Conservation (phyloP, 2,113 vertebrate genomes). For the Euleptes europaea region DNA sequence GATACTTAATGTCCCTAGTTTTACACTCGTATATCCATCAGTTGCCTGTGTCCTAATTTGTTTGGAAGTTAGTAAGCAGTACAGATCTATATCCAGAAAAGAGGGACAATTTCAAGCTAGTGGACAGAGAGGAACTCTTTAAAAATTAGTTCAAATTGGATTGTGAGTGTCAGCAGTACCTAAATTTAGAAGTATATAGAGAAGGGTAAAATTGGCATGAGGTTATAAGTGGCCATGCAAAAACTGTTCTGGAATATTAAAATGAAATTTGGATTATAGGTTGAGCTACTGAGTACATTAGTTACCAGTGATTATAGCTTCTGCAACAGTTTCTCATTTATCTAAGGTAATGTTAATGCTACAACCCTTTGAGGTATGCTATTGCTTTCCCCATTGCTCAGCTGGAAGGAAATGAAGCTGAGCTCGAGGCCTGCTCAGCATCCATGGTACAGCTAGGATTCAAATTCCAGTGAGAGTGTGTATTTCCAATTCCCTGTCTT, state of each 20-base stretch:
- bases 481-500: neutral
- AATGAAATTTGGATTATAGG: slow-evolving; percentile 2
- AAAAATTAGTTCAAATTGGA: neutral
- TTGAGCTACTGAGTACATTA: neutral
- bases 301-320: neutral
- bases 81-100: neutral
- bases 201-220: neutral
- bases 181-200: neutral
- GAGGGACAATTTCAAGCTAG: neutral
- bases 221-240: neutral
- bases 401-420: neutral
- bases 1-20: neutral
- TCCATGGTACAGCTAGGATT: neutral
- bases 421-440: neutral
- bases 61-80: slow-evolving; percentile 23
- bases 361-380: neutral
- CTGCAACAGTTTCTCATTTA: neutral
- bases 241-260: neutral
- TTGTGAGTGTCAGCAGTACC: neutral
- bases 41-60: slow-evolving; percentile 20
- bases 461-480: neutral
- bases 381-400: neutral
- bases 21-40: slow-evolving; percentile 17
- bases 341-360: neutral
- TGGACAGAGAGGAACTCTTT: neutral